phyloP scores from a whole-genome alignment of 2,888 invertebrate species.

The Diadegma fenestrale region DNA sequence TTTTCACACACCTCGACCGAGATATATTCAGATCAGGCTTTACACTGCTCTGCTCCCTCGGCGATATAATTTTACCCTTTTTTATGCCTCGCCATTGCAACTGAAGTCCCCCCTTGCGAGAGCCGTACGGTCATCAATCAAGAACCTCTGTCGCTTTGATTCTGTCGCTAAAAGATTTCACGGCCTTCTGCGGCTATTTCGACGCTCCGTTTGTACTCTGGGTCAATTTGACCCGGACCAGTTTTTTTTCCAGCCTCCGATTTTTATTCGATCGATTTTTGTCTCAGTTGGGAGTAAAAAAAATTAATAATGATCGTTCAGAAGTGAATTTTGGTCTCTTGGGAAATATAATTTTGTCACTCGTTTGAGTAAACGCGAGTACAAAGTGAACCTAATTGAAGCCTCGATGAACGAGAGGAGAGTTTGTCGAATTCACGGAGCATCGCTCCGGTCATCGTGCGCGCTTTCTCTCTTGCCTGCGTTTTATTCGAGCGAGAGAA shows the following conservation, averaged over 20 bases:
- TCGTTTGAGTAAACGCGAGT: constrained; percentile 1
- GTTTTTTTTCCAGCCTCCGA: neutral
- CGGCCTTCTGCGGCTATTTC: neutral
- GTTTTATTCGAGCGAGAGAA: neutral
- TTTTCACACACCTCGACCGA: constrained; percentile 27
- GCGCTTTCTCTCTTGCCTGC: neutral
- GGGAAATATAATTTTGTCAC: constrained; percentile 21
- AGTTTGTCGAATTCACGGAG: constrained; percentile 58
- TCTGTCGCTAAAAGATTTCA: neutral
- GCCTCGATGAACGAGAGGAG: constrained; percentile 35
- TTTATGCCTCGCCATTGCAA: constrained; percentile 20
- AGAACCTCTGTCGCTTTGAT: constrained; percentile 11
- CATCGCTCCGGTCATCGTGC: constrained; percentile 51
- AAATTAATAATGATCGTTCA: neutral
- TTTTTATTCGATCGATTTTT: constrained; percentile 32
- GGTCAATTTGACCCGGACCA: neutral
- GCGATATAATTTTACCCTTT: constrained; percentile 42
- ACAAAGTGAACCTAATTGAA: constrained; percentile 44
- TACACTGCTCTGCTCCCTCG: constrained; percentile 29
- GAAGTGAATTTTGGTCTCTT: constrained; percentile 34
- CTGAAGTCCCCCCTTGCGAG: neutral
- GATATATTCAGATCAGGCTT: constrained; percentile 19
- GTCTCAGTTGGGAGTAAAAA: neutral
- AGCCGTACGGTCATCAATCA: constrained; percentile 52
- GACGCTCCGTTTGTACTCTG: constrained; percentile 21